Evolutionary conservation across 2,797 vertebrate species (phyloP).

Genomic region (Champsocephalus esox): DNA sequence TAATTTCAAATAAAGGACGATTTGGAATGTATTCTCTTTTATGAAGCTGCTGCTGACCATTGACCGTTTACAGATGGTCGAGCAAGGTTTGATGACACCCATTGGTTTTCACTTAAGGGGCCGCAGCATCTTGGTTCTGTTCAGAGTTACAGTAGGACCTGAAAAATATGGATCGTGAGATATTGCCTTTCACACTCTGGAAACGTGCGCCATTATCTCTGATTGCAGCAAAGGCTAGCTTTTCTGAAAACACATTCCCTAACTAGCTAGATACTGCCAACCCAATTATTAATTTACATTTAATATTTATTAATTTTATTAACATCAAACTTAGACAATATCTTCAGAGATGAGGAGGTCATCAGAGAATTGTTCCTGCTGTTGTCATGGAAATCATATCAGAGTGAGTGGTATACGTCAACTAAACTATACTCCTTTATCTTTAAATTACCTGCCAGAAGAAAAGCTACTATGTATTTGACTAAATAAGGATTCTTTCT

Average conservation of each 20-base stretch:
- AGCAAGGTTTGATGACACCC: background rate
- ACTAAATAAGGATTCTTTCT: background rate
- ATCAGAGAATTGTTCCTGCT: slow-evolving; percentile 1
- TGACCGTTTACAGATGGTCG: background rate
- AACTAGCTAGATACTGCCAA: background rate
- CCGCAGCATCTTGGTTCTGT: background rate
- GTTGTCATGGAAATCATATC: slow-evolving; percentile 37
- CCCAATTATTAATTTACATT: background rate
- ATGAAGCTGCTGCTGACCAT: background rate
- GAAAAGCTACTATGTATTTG: too few species aligned
- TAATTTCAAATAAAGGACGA: slow-evolving; percentile 8
- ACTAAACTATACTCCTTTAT: slow-evolving; percentile 8
- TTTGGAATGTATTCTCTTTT: slow-evolving; percentile 1
- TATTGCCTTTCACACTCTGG: background rate
- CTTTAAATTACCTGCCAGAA: background rate
- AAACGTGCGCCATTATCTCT: background rate
- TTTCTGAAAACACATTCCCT: background rate
- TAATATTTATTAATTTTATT: too few species aligned
- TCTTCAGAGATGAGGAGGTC: background rate
- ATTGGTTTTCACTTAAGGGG: slow-evolving; percentile 1
- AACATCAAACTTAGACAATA: slow-evolving; percentile 27
- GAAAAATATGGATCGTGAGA: background rate
- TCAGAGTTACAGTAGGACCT: background rate
- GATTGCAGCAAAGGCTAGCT: background rate
- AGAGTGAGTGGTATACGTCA: slow-evolving; percentile 8